Base-by-base conservation (phyloP, 2,113 vertebrate genomes). In the Clarias batrachus region DNA sequence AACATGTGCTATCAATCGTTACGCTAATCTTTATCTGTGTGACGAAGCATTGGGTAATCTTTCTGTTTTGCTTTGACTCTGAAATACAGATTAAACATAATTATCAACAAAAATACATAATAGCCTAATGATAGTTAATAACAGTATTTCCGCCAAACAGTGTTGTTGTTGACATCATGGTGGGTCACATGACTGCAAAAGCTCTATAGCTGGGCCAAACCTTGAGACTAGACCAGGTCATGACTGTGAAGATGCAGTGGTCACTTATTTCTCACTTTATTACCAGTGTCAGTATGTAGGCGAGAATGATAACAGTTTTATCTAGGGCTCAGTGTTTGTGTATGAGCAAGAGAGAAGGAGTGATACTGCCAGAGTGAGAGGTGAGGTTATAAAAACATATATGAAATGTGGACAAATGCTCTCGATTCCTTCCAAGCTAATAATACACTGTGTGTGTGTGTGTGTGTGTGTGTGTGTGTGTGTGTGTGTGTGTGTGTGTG, bases 381-480 rank as follows among this genome's bases (percentile, higher is more conserved):
- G 74, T 48, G 52, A 68, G 25, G 62, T 70, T 86, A 56, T 68
- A 66, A 79, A 85, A 85, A 66, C 56, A 84, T 52, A 63, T 78
- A 60, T 73, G 80, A 63, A 66, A 83, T 41, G 62, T 83, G 70
- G 81, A 87, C 80, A 82, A 87, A 87, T 76, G 80, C 80, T 86
- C 85, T 81, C 25, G 65, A 62, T 74, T 81, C 68, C 70, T 87
- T 87, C 85, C 80, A 87, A 86, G 65, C 70, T 86, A 74, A 82
- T 86, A 86, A 82, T 86, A 73, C 70, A 27, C 8, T 80, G 37
- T 60, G 65, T 81, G 70, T 81, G 81, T 81, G 81, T 80, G 37
- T 60, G 65, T 81, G 70, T 81, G 81, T 80, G 37, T 60, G 65
- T 81, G 70, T 81, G 81, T 80, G 37, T 60, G 65, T 81, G 70